These are phyloP conservation scores for Drosophila planitibia DNA, from an alignment of 2,888 invertebrate genomes.

Conservation along the genomic window DNA sequence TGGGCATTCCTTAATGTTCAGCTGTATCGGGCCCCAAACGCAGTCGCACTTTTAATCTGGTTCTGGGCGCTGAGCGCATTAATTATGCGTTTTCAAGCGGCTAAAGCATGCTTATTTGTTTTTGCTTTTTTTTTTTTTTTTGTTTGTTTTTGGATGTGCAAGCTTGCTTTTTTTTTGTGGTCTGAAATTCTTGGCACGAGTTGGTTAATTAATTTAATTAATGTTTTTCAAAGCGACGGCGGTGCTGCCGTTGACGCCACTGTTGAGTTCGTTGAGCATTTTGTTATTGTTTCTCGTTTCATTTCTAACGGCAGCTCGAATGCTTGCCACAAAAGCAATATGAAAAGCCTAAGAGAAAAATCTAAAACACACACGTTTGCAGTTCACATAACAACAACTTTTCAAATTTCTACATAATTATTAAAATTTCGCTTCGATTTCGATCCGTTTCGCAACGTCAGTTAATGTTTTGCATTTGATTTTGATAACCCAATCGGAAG, in stretches of 20 bases:
- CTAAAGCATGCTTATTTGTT: slow-evolving; percentile 28
- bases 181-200: slow-evolving; percentile 76
- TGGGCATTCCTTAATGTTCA: slow-evolving; percentile 5
- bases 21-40: slow-evolving; percentile 20
- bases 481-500: slow-evolving; percentile 12
- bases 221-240: slow-evolving; percentile 75
- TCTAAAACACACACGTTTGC: slow-evolving; percentile 12
- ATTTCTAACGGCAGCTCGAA: slow-evolving; percentile 72
- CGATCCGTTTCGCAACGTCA: slow-evolving; percentile 47
- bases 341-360: slow-evolving; percentile 40
- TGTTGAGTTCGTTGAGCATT: slow-evolving; percentile 57
- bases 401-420: slow-evolving; percentile 46
- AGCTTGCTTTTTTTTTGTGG: slow-evolving; percentile 24
- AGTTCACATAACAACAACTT: slow-evolving; percentile 33
- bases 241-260: slow-evolving; percentile 55
- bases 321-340: slow-evolving; percentile 43
- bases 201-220: slow-evolving; percentile 79
- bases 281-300: slow-evolving; percentile 15
- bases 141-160: slow-evolving; percentile 47
- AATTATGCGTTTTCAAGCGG: slow-evolving; percentile 78
- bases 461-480: slow-evolving; percentile 28
- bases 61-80: slow-evolving; percentile 80
- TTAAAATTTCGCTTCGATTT: slow-evolving; percentile 43
- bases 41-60: slow-evolving; percentile 68
- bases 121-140: not conserved